Conservation (phyloP, 1,140 invertebrate genomes). For the Aporrectodea caliginosa region DNA sequence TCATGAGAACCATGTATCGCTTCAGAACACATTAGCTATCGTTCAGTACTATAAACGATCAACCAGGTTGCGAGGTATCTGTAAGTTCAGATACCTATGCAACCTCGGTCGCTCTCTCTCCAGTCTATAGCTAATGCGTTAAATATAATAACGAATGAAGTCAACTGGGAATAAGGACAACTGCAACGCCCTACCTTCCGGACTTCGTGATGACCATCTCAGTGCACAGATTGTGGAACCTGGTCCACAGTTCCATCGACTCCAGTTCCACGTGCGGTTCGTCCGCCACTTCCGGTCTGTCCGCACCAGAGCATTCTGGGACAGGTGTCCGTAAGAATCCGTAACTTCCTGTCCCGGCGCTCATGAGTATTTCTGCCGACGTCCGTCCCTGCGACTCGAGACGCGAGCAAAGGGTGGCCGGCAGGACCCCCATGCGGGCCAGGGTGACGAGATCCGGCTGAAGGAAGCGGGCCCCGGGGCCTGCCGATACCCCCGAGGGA, state of each 20-base stretch:
- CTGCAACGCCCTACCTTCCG: constrained; percentile 22
- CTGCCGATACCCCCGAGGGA: no score
- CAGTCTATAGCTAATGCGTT: no score
- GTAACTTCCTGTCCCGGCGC: neutral
- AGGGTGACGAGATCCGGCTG: no score
- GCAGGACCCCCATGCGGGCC: neutral
- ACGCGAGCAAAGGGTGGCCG: neutral
- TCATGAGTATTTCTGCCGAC: neutral
- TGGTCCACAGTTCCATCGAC: neutral
- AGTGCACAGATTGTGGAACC: constrained; percentile 13
- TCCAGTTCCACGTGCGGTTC: constrained; percentile 17
- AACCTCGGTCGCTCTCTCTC: no score
- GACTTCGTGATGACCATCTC: constrained; percentile 24
- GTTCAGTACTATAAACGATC: no score
- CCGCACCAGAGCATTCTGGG: neutral
- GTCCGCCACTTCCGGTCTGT: neutral
- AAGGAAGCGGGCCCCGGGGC: neutral
- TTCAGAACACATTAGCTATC: no score
- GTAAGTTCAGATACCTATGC: no score
- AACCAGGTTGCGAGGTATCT: no score
- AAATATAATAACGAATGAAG: no score
- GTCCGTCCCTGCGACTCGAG: neutral
- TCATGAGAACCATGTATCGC: no score
- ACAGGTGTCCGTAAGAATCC: neutral
- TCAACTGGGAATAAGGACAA: no score